Evolutionary conservation across 2,888 invertebrate genomes (phyloP), one percentile per base, ranked within the genome.

Genomic region (Drosophila colorata): DNA sequence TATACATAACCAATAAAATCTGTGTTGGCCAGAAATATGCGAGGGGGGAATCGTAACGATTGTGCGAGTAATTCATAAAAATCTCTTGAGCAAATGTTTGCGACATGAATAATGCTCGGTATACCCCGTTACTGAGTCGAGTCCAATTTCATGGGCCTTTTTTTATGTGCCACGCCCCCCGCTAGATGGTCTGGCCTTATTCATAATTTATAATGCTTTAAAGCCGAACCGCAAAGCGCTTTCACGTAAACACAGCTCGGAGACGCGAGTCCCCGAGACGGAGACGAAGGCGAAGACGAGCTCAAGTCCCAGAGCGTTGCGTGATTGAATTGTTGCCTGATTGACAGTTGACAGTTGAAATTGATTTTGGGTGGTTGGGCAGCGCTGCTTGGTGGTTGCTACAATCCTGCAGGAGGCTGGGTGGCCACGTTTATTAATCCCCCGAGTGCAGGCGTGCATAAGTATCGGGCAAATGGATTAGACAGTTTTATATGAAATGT

Each of bases 311-410:
- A 64, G 70, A 48, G 78, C 71, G 76, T 72, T 78, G 74, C 67
- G 77, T 87, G 90, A 90, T 90, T 90, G 90, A 90, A 90, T 90
- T 83, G 86, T 75, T 74, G 80, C 68, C 83, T 90, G 90, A 90
- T 90, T 90, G 90, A 90, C 90, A 81, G 90, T 88, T 90, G 90
- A 90, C 90, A 89, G 90, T 79, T 78, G 81, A 88, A 89, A 90
- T 88, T 90, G 90, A 90, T 88, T 89, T 87, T 78, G 69, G 74
- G 68, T 78, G 79, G 66, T 75, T 81, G 86, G 2, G 28, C 7
- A 7, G 28, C 28, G 9, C 28, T 28, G 9, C 28, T 28, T 9
- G 28, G 28, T 28, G 28, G 28, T 28, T 8, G 28, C 28, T 9
- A 28, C 28, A 28, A 28, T 28, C 28, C 28, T 9, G 28, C 28